These are phyloP conservation scores for Cyanoderma ruficeps DNA, from an alignment of 2,113 vertebrate species.

Conservation along the genomic window DNA sequence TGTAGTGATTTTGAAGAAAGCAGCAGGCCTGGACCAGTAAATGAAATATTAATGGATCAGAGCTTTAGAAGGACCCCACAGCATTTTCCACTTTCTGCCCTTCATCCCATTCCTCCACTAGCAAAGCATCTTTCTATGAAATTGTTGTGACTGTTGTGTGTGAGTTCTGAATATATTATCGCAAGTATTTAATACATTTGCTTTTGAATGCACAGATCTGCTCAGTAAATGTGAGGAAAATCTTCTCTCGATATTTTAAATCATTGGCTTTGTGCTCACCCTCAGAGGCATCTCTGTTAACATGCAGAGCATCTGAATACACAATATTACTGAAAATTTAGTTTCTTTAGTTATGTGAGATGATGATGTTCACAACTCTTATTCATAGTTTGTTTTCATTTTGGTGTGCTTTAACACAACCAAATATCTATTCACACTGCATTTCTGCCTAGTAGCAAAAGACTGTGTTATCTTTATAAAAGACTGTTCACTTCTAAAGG, in stretches of 20 bases:
- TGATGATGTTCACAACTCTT: background rate
- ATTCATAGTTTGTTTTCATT: slow-evolving; percentile 32
- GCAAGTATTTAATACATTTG: slow-evolving; percentile 9
- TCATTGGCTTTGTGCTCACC: background rate
- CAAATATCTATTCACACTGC: slow-evolving; percentile 17
- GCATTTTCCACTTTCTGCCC: background rate
- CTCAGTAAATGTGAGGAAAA: background rate
- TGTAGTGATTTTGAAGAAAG: background rate
- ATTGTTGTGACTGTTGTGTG: background rate
- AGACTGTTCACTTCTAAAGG: slow-evolving; percentile 38
- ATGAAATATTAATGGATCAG: background rate
- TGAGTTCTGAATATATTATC: background rate
- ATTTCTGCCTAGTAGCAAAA: slow-evolving; percentile 44
- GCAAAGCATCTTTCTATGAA: background rate
- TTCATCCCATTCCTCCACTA: background rate
- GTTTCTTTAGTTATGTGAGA: background rate
- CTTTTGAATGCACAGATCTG: slow-evolving; percentile 24
- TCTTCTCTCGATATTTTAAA: background rate
- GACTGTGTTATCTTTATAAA: slow-evolving; percentile 3
- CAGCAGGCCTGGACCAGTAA: background rate
- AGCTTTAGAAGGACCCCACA: background rate
- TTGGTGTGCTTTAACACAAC: slow-evolving; percentile 42
- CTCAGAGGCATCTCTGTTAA: background rate
- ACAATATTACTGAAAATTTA: background rate
- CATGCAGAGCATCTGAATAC: background rate